Conservation (phyloP, 2,113 vertebrate species). For the Noctilio leporinus region DNA sequence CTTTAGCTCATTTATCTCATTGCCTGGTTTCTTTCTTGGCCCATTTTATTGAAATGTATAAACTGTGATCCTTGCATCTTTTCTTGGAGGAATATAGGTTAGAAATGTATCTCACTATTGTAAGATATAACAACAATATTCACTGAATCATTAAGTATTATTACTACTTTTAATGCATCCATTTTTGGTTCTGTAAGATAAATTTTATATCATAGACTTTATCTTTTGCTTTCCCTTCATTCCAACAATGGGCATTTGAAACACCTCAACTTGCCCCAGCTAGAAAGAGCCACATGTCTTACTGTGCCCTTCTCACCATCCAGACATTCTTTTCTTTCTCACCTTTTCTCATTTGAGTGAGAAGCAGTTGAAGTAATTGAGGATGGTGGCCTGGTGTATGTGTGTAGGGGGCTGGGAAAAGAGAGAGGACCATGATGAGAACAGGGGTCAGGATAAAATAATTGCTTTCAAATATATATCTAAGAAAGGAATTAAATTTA, state of each 20-base stretch:
- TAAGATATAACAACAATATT: background rate
- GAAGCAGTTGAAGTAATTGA: background rate
- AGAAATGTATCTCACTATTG: background rate
- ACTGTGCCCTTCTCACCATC: fast-evolving
- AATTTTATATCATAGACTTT: background rate
- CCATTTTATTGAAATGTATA: background rate
- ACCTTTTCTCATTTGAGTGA: background rate
- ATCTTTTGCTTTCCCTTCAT: background rate
- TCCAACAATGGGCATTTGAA: background rate
- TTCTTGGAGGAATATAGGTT: background rate
- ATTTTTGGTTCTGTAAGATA: background rate
- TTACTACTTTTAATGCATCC: background rate
- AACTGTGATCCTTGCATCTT: background rate
- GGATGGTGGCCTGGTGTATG: background rate
- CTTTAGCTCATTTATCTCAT: background rate
- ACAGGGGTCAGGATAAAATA: background rate
- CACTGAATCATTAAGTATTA: background rate
- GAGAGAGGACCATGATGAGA: background rate
- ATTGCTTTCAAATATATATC: background rate
- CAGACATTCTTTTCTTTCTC: background rate
- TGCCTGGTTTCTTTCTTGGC: background rate
- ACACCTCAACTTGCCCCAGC: background rate
- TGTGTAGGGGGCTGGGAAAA: background rate
- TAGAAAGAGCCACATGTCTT: background rate
- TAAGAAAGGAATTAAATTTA: background rate